These are phyloP conservation scores for Anneissia japonica DNA, from an alignment of 35 echinoderm and acorn worm genomes.

Conservation along the genomic window DNA sequence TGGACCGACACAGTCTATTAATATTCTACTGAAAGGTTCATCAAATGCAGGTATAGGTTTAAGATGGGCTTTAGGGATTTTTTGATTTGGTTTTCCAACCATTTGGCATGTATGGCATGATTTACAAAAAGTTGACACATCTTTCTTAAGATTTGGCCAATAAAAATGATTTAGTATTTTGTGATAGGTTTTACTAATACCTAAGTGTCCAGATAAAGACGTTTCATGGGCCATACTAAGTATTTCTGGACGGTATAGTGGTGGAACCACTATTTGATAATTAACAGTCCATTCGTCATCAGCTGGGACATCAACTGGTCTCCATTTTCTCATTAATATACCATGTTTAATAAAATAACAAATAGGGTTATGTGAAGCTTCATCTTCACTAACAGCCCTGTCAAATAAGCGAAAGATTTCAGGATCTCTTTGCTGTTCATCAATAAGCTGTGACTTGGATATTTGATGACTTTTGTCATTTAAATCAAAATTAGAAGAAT, in stretches of 20 bases:
- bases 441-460: too few species aligned
- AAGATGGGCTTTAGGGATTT: constrained; percentile 11
- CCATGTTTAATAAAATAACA: too few species aligned
- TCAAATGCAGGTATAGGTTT: constrained; percentile 41
- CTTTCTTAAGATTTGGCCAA: constrained; percentile 36
- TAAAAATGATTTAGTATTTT: constrained; percentile 37
- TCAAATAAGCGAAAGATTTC: too few species aligned
- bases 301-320: too few species aligned
- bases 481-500: too few species aligned
- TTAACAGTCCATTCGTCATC: not conserved
- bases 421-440: too few species aligned
- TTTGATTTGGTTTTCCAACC: constrained; percentile 34
- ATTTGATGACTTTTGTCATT: too few species aligned
- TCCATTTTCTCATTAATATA: too few species aligned
- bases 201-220: constrained; percentile 22
- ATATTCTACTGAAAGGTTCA: constrained; percentile 42
- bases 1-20: constrained; percentile 59
- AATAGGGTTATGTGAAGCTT: too few species aligned
- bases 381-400: too few species aligned
- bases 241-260: not conserved
- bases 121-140: constrained; percentile 25
- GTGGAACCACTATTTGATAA: not conserved
- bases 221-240: constrained; percentile 28
- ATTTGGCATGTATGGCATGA: constrained; percentile 53
- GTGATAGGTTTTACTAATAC: constrained; percentile 23